Base-by-base conservation (phyloP, 2,113 vertebrate genomes). In the Fregetta grallaria region DNA sequence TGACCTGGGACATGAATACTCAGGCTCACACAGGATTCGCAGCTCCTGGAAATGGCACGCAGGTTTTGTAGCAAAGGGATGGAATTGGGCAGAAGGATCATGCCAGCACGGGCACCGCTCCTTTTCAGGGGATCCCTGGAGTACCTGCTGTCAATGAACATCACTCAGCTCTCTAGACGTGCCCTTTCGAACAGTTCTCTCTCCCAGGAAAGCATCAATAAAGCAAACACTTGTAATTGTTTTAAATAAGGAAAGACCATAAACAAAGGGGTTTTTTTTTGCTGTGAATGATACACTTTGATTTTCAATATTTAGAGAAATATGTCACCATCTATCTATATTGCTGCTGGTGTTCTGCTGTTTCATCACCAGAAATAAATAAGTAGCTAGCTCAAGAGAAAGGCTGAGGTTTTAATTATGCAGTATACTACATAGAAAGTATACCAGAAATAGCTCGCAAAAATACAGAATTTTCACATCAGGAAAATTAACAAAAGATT, bases 401-500 rank as follows among this genome's bases (percentile, higher is more conserved):
- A 81, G 11, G 45, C 2, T 29, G 38, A 91, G 23, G 11, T 45
- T 86, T 94, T 74, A 62, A 40, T 79, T 77, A 53, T 67, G 38
- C 26, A 38, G 8, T 36, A 53, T 63, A 34, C 30, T 40, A 42
- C 13, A 47, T 7, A 53, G 38, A 70, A 59, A 40, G 16, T 34
- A 34, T 14, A 50, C 16, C 15, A 92, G 30, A 81, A 94, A 80
- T 20, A 88, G 16, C 40, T 76, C 0, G 0, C 23, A 77, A 47
- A 84, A 84, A 38, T 38, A 62, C 18, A 80, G 29, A 73, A 62
- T 77, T 58, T 80, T 53, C 4, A 15, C 53, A 91, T 85, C 40
- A 95, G 62, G 40, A 96, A 92, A 91, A 89, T 85, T 87, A 95
- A 78, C 17, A 23, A 50, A 94, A 81, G 5, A 85, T 91, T 91